phyloP scores from a whole-genome alignment of 53 echinoderm and acorn worm species.

The Echinometra lucunter region DNA sequence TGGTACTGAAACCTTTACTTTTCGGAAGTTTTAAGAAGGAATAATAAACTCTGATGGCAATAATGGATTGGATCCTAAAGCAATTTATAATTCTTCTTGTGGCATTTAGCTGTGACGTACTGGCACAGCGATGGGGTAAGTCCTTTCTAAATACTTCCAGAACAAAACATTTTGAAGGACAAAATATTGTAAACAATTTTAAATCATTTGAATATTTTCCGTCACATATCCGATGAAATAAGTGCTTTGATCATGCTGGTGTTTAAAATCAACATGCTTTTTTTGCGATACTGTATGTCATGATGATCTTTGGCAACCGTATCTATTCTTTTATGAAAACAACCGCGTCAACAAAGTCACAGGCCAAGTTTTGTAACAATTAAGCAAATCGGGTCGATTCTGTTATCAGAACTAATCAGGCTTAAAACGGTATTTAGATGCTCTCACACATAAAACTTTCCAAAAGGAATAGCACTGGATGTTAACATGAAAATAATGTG shows the following conservation, averaged over 20 bases:
- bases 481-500: not conserved
- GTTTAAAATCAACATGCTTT: not conserved
- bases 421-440: too few species aligned
- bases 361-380: not conserved
- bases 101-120: slow-evolving; percentile 12
- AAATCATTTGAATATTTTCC: not conserved
- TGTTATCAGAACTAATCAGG: not conserved
- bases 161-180: not conserved
- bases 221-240: too few species aligned
- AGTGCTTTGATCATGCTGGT: not conserved
- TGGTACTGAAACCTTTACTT: slow-evolving; percentile 11
- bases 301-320: not conserved
- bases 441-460: not conserved
- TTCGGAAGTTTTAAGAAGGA: slow-evolving; percentile 57
- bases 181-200: not conserved
- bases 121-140: slow-evolving; percentile 57
- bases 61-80: not conserved
- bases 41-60: slow-evolving; percentile 27
- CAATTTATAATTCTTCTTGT: not conserved
- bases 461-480: not conserved
- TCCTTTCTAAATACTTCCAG: not conserved
- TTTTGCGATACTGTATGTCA: not conserved
- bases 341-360: not conserved
- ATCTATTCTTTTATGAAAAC: not conserved
- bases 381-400: too few species aligned